Evolutionary conservation across 2,797 vertebrate genomes (phyloP), one percentile per base, ranked within the genome.

Genomic region (Yasuhikotakia modesta): DNA sequence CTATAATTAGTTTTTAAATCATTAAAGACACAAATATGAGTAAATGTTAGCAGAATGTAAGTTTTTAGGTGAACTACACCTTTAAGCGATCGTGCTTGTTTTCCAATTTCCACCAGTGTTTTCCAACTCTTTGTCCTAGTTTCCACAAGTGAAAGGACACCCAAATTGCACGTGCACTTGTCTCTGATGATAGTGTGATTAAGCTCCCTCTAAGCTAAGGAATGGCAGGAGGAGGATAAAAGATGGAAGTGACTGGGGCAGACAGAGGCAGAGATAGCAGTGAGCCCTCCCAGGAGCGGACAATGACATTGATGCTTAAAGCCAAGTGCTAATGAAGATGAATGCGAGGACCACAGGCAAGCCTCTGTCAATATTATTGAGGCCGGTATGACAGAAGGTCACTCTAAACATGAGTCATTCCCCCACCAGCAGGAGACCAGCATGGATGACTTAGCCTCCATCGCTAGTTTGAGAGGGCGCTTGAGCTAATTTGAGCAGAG

Each of bases 261-360:
- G 83, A 80, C 79, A 82, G 78, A 74, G 21, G 57, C 27, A 43
- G 63, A 78, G 77, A 77, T 73, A 82, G 77, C 69, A 43, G 64
- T 27, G 13, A 60, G 58, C 70, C 75, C 77, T 78, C 82, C 79
- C 68, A 80, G 79, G 82, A 81, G 73, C 55, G 30, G 35, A 57
- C 48, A 45, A 53, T 82, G 80, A 82, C 81, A 78, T 77, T 66
- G 79, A 79, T 77, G 79, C 63, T 79, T 79, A 83, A 81, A 85
- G 61, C 76, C 66, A 72, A 80, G 57, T 71, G 5, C 80, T 87
- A 87, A 84, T 87, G 84, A 85, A 87, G 86, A 86, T 80, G 82
- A 85, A 87, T 83, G 71, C 24, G 5, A 53, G 65, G 64, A 79
- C 81, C 80, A 81, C 71, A 68, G 79, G 76, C 81, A 66, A 72